Base-by-base conservation (phyloP, 2,113 vertebrate species). In the Cryptotis parvus region DNA sequence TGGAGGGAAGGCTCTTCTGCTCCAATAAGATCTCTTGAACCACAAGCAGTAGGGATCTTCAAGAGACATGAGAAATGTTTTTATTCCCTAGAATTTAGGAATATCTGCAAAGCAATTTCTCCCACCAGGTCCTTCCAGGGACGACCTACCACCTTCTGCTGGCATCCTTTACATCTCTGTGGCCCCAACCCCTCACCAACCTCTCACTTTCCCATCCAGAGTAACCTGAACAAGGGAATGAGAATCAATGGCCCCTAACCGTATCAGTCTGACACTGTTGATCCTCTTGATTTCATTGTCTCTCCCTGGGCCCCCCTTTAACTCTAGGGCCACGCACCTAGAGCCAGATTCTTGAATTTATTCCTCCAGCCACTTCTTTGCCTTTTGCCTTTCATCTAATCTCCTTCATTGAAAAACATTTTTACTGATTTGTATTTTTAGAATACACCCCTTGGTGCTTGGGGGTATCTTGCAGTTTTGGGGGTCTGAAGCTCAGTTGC, bases 31-130 rank as follows among this genome's bases (percentile, higher is more conserved):
- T 29, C 4, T 15, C 37, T 16, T 29, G 41, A 18, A 35, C 45
- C 4, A 1, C 6, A 26, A 33, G 2, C 16, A 65, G 9, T 20
- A 8, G 1, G 24, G 29, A 39, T 61, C 24, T 76, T 35, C 39
- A 14, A 43, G 8, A 24, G 0, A 0, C 8, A 3, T 5, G 27
- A 70, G 63, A n/a, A 63, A 49, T 4, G 33, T 9, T 66, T 77
- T 78, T 33, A 24, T 43, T 22, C n/a, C 33, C 35, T 27, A 43
- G 33, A 24, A 26, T 2, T 20, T 26, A 1, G 72, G 33, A 58
- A 74, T 55, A 31, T 43, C 33, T 37, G 82, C 66, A 77, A 87
- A 92, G 33, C 73, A 55, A 63, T 43, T 39, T 79, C 26, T 75
- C 39, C 14, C 43, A 27, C 37, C 49, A n/a, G 84, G 41, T 22